Evolutionary conservation across 2,797 vertebrate genomes (phyloP), one percentile per base, ranked within the genome.

Genomic region (Dendrocincla tyrannina): DNA sequence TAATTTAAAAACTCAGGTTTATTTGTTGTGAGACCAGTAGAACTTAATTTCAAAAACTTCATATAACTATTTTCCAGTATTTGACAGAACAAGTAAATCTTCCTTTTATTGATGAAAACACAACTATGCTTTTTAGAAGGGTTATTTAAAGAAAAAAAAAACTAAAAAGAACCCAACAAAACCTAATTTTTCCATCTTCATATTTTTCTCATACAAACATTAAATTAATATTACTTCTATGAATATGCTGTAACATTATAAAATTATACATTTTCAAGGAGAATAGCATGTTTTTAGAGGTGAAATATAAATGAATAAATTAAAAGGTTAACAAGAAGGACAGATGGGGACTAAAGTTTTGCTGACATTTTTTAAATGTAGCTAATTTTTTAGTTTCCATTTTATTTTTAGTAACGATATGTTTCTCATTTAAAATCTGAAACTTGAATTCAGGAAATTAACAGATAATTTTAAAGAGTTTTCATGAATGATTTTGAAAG

Each of bases 161-260:
- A 5, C 42, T 5, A 44, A 4, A 7, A 11, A 58, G 15, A 6
- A 23, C 23, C 23, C 16, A 37, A 27, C 6, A 15, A 62, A 42
- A 10, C 7, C 17, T 56, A 20, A 39, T 74, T 74, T 64, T 56
- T 14, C 5, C 2, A 0, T 2, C 24, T 58, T 35, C 53, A 8
- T 53, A 47, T 78, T 63, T 73, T 87, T 83, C 33, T 87, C 19
- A 46, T 30, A 23, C 1, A 47, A 63, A 33, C 11, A 44, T 2
- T 58, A 63, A 58, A 63, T 41, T 23, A 46, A 1, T 5, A 17
- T 73, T 50, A 35, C 52, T 67, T 32, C 2, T 14, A 9, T 37
- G 19, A 56, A 41, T 53, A 68, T 47, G 23, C 3, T 42, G 9
- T 30, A 47, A 47, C 3, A 7, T 25, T 23, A 27, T n/a, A 42